These are phyloP conservation scores for Acleris sparsana DNA, from an alignment of 2,888 invertebrate species.

Conservation along the genomic window DNA sequence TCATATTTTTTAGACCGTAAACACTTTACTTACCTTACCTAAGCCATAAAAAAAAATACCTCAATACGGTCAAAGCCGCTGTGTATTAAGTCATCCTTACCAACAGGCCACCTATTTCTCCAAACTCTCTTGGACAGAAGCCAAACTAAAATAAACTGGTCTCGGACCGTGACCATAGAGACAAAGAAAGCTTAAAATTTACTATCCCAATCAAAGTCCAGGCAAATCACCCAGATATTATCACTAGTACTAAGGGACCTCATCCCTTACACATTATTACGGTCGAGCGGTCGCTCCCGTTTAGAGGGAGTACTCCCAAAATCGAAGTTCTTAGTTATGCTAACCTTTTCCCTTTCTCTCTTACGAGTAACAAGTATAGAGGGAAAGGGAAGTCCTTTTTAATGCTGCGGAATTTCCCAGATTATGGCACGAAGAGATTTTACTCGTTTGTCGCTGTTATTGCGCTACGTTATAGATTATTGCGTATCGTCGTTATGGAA, in stretches of 20 bases:
- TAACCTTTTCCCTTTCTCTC: too few species aligned
- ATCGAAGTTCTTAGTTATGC: too few species aligned
- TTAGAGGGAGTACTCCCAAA: background rate
- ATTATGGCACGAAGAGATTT: constrained; percentile 25
- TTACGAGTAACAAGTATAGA: too few species aligned
- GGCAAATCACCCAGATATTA: constrained; percentile 23
- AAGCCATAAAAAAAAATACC: too few species aligned
- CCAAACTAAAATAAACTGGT: constrained; percentile 5
- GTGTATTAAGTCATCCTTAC: too few species aligned
- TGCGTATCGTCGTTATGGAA: constrained; percentile 24
- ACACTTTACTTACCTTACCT: too few species aligned
- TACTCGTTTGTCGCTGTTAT: constrained; percentile 26
- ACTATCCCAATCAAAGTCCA: constrained; percentile 12
- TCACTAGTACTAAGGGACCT: constrained; percentile 13
- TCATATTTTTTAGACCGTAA: too few species aligned
- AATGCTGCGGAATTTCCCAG: background rate
- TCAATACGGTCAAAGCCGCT: too few species aligned
- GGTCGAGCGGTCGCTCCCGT: constrained; percentile 10
- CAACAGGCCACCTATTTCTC: too few species aligned
- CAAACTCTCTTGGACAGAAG: background rate
- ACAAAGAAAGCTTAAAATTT: constrained; percentile 8
- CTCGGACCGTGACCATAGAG: background rate
- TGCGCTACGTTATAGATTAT: constrained; percentile 26
- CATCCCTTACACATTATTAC: constrained; percentile 19
- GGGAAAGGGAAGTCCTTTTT: too few species aligned